A percentile compares a stretch with the other conserved stretches of the same genome.
phyloP scores from a whole-genome alignment of 2,888 invertebrate species.

The Cataglyphis albicans region DNA sequence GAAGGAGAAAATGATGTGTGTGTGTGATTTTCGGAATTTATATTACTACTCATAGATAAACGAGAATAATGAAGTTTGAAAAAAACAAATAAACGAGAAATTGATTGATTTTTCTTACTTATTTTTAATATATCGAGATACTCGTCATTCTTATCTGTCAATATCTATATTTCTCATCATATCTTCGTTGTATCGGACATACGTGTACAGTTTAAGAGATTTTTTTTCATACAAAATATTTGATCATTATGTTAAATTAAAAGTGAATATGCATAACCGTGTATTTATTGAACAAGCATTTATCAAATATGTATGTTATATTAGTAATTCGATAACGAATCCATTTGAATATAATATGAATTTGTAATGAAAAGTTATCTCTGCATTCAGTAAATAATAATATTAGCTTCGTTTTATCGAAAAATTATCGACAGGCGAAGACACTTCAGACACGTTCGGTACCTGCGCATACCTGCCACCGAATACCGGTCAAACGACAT shows the following conservation, averaged over 20 bases:
- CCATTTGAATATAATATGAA: background rate
- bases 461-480: constrained; percentile 64
- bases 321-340: background rate
- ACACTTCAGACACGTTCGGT: constrained; percentile 58
- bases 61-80: constrained; percentile 70
- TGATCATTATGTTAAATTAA: background rate
- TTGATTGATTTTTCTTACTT: background rate
- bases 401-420: background rate
- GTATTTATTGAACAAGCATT: constrained; percentile 5
- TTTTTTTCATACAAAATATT: background rate
- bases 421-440: constrained; percentile 41
- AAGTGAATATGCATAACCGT: background rate
- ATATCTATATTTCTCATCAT: background rate
- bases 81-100: background rate
- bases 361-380: background rate
- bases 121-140: background rate
- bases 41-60: constrained; percentile 67
- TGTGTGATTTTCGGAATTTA: background rate
- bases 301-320: background rate
- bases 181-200: background rate
- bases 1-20: constrained; percentile 52
- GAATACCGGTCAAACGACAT: constrained; percentile 65
- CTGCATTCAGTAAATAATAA: constrained; percentile 8
- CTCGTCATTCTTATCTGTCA: background rate
- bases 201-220: background rate